phyloP scores from a whole-genome alignment of 2,888 invertebrate genomes.

The Sarcophaga carnaria region DNA sequence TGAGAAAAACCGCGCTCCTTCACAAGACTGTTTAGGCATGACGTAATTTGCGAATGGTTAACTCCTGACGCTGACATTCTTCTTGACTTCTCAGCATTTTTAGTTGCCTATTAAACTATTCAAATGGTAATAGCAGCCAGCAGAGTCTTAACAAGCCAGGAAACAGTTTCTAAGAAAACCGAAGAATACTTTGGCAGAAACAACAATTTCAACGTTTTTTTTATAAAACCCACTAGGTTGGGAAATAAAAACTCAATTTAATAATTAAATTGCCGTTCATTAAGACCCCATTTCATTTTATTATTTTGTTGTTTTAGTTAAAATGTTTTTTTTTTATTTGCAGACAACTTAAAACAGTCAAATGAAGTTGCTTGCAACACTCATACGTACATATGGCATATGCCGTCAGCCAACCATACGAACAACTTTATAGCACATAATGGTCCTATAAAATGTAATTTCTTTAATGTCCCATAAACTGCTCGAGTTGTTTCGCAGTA shows the following conservation, averaged over 20 bases:
- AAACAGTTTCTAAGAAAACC: too few relatives aligned
- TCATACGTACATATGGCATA: background rate
- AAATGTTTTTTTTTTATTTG: background rate
- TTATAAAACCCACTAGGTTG: background rate
- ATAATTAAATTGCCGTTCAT: background rate
- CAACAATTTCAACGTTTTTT: background rate
- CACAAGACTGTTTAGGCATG: too few relatives aligned
- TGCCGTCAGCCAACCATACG: background rate
- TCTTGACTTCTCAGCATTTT: too few relatives aligned
- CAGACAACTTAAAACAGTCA: background rate
- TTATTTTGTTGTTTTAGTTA: background rate
- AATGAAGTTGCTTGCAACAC: background rate
- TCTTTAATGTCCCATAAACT: background rate
- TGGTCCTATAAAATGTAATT: background rate
- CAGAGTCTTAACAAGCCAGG: too few relatives aligned
- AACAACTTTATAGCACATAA: background rate
- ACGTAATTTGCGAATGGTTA: too few relatives aligned
- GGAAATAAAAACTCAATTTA: background rate
- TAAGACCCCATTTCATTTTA: background rate
- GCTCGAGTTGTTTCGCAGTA: conserved; percentile 22
- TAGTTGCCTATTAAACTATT: too few relatives aligned
- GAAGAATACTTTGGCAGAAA: too few relatives aligned
- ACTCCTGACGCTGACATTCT: too few relatives aligned
- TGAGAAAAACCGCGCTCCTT: too few relatives aligned
- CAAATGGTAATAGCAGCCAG: too few relatives aligned